Percentiles rank a stretch among this genome's conserved stretches.
phyloP scores from a whole-genome alignment of 2,888 invertebrate species.

The Sarcophaga carnaria region DNA sequence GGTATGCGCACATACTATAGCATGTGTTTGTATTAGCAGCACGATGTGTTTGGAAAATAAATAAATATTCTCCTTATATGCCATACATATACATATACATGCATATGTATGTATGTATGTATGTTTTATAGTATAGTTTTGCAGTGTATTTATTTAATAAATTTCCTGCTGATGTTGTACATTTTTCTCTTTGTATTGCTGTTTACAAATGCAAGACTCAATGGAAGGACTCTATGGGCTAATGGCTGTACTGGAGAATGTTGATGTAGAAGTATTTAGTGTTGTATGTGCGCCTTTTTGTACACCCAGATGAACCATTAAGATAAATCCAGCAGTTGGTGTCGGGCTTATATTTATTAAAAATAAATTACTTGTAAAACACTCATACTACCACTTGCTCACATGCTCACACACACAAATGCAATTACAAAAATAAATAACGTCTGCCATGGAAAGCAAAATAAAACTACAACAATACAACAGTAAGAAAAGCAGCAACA shows the following conservation, averaged over 20 bases:
- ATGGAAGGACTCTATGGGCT: background rate
- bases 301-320: constrained; percentile 67
- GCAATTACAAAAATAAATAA: no score
- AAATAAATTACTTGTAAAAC: constrained; percentile 68
- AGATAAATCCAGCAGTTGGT: constrained; percentile 68
- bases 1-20: background rate
- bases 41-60: background rate
- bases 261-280: background rate
- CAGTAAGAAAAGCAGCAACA: background rate
- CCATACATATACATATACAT: background rate
- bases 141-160: constrained; percentile 44
- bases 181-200: constrained; percentile 6
- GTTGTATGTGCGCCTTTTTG: constrained; percentile 14
- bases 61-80: no score
- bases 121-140: constrained; percentile 6
- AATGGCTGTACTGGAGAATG: background rate
- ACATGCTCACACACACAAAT: background rate
- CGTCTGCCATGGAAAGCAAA: background rate
- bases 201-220: background rate
- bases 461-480: constrained; percentile 1
- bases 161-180: constrained; percentile 49
- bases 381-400: constrained; percentile 16
- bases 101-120: background rate
- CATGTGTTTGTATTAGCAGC: background rate
- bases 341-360: constrained; percentile 67